Base-by-base conservation (phyloP, 2,888 invertebrate species). In the Kuschelorhynchus macadamiae region DNA sequence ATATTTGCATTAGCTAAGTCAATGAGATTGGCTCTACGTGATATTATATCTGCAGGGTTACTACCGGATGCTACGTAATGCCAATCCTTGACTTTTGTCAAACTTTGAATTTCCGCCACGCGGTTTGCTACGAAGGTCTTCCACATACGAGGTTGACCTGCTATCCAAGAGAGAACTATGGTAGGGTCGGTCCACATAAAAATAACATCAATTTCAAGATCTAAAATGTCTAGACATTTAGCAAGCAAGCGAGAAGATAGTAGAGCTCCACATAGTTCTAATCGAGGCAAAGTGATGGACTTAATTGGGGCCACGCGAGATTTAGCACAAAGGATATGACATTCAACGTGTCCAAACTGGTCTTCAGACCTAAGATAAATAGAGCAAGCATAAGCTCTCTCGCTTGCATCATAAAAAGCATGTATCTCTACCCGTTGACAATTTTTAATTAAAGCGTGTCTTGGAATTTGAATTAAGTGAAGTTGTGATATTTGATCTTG, bases 31-130 rank as follows among this genome's bases (percentile, higher is more conserved):
- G 41, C 18, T 11, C 64, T 57, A 9, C 64, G 57, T 4, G 50
- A 42, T 18, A 64, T 17, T 21, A 57, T 25, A 49, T 64, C 64
- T 0, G 57, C 46, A 7, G 59, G 68, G 39, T 71, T 72, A 4
- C 52, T 12, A 1, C 49, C 21, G 11, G 72, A 46, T 9, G 7
- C 11, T 7, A 71, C 52, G 39, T 67, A 42, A 16, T 56, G 16
- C 67, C 67, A 71, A 25, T 46, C 14, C 2, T 25, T 20, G 2
- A 41, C 1, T 9, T 33, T 53, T 0, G 61, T 65, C 14, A 61
- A 30, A 9, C 32, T 12, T 39, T 66, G 61, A 17, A 70, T 66
- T 42, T 66, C 56, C 0, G 49, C 0, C 0, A 66, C 70, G 0
- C 70, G 49, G 30, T 70, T 60, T 1, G 57, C 42, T 11, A 70